phyloP scores from a whole-genome alignment of 2,888 invertebrate species.

The Scaptomyza polygonia region DNA sequence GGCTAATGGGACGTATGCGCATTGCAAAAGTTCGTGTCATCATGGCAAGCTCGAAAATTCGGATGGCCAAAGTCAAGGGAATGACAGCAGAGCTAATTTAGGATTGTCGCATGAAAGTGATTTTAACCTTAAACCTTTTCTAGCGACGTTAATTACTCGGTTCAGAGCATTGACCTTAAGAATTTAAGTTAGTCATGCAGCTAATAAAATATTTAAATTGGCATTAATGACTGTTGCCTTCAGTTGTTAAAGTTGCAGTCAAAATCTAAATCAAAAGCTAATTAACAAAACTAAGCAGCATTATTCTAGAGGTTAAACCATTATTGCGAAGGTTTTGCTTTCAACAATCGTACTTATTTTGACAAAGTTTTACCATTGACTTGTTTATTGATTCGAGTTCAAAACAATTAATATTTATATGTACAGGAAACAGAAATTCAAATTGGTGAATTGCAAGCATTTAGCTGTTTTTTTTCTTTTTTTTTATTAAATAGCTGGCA shows the following conservation, averaged over 20 bases:
- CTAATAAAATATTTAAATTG: neutral
- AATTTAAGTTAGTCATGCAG: neutral
- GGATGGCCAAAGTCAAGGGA: conserved; percentile 33
- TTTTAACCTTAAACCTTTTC: neutral
- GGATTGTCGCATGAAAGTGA: neutral
- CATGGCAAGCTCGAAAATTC: conserved; percentile 23
- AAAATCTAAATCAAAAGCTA: neutral
- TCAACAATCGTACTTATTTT: no score
- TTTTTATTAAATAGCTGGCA: neutral
- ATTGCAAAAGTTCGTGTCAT: conserved; percentile 60
- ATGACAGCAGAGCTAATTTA: neutral
- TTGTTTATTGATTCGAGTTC: neutral
- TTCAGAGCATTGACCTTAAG: conserved; percentile 2
- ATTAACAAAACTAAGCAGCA: no score
- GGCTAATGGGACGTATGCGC: conserved; percentile 58
- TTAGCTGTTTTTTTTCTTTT: neutral
- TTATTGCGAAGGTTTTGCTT: no score
- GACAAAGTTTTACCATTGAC: no score
- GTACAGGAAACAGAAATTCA: neutral
- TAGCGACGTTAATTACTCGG: neutral
- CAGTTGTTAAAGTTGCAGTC: neutral
- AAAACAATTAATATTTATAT: conserved; percentile 1
- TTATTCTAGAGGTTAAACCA: no score
- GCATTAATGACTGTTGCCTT: conserved; percentile 26
- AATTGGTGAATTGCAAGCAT: neutral